Base-by-base conservation (phyloP, 1,140 invertebrate genomes). In the Tetragnatha versicolor region DNA sequence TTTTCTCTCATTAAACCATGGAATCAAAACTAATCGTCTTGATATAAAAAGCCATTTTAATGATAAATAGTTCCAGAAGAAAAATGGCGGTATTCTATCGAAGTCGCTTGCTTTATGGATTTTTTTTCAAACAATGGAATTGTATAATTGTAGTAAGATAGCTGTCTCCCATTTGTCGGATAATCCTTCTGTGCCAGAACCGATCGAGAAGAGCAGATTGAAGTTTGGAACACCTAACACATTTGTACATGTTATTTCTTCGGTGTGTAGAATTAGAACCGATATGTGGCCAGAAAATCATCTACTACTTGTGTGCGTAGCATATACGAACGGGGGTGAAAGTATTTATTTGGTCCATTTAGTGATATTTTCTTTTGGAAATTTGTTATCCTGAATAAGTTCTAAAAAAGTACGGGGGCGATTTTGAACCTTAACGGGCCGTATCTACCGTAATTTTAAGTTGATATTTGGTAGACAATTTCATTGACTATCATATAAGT, bases 171-270 rank as follows among this genome's bases (percentile, higher is more conserved):
- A 42, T 1, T 45, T 65, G 47, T 53, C 49, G 47, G 68, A 53
- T 70, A 70, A 70, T 70, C 68, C 68, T 70, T 53, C 35, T 33
- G 47, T 35, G 29, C 14, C n/a, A 69, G 31, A 51, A n/a, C n/a
- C 1, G 25, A 51, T 33, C 17, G 5, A 4, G 47, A n/a, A 51
- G 31, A 55, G 51, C 31, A 55, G 68, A 53, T 37, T 37, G 22
- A 31, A 65, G 37, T 20, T n/a, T 42, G 37, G 29, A 70, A 39
- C 33, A 61, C 33, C 31, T 29, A 25, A 37, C 7, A 27, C 37
- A 29, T 37, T 53, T 70, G 68, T 70, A 51, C 31, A 70, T 70
- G 47, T 31, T 70, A 49, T 49, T 37, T 47, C 68, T 70, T 70
- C 29, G 49, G 29, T 70, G 68, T 70, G 68, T 70, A 70, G 68